These are phyloP conservation scores for Pseudorectes ferrugineus DNA, from an alignment of 2,113 vertebrate species.

Conservation along the genomic window DNA sequence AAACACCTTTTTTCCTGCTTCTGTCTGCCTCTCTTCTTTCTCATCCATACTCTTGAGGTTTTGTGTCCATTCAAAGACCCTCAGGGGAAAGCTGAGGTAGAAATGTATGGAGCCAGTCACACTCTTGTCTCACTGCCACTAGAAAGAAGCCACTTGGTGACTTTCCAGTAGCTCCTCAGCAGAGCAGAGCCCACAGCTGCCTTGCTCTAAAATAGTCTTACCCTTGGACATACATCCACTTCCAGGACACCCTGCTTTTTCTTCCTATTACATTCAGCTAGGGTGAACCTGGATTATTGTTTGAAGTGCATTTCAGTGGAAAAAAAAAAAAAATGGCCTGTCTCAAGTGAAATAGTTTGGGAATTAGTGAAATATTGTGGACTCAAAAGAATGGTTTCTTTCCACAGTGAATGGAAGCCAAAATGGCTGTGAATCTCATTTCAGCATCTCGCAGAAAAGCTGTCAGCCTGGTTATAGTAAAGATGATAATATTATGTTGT, in stretches of 20 bases:
- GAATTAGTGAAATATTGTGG: not conserved
- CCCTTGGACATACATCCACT: not conserved
- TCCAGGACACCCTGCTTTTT: not conserved
- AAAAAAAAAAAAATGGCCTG: not conserved
- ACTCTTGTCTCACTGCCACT: not conserved
- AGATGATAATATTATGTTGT: slow-evolving; percentile 51
- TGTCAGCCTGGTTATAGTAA: slow-evolving; percentile 32
- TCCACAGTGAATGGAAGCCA: not conserved
- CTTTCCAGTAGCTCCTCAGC: not conserved
- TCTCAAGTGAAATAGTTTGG: not conserved
- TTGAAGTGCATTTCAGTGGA: not conserved
- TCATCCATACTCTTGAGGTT: not conserved
- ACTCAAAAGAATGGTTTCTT: not conserved
- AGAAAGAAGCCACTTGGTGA: not conserved
- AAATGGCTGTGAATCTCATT: not conserved
- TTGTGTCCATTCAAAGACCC: not conserved
- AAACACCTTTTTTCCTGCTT: not conserved
- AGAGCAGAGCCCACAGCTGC: not conserved
- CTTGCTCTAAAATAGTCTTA: not conserved
- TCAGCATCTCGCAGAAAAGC: slow-evolving; percentile 17
- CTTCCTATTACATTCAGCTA: not conserved
- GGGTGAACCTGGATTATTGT: not conserved
- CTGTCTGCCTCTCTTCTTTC: not conserved
- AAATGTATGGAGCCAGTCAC: not conserved
- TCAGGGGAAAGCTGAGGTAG: not conserved